Base-by-base conservation (phyloP, 1,140 invertebrate species). In the Listronotus oregonensis region DNA sequence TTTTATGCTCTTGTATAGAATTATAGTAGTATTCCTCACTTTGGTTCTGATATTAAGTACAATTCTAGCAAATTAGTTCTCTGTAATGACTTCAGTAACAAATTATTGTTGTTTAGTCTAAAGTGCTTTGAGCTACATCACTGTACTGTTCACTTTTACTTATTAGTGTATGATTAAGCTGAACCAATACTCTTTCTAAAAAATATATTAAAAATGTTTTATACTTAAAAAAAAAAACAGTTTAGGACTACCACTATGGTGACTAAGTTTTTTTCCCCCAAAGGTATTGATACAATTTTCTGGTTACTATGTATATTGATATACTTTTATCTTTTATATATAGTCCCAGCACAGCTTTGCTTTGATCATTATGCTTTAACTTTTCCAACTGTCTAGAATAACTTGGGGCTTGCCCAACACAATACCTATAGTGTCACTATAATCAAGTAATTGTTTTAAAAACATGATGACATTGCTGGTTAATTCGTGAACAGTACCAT, bases 401-500 rank as follows among this genome's bases (percentile, higher is more conserved):
- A 11, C 80, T 80, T 8, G 82, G 76, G 74, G 91, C 89, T 79
- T 89, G 80, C 55, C 77, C 68, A 89, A 72, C 75, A 88, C 82
- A 71, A 85, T 70, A 69, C 82, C 90, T 49, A 93, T 88, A 6
- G 89, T 92, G 71, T 91, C 88, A 17, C 85, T 84, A 74, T 93
- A 92, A 62, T 90, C 89, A 12, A 89, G 85, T 50, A 96, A 81
- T 73, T 94, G 91, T 78, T 95, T 91, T 43, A 94, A 81, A 80
- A 95, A 92, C 65, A 94, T 89, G 43, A 96, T 86, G 54, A 96
- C 93, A 79, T 97, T 96, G 52, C 91, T 94, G 3, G 95, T 96
- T 44, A 96, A 82, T 80, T 98, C 94, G 77, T 97, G 95, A 18
- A 98, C 96, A 0, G 96, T 98, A 61, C 96, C 96, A 84, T 98